phyloP scores from a whole-genome alignment of 1,140 invertebrate genomes.

The Orussus abietinus region DNA sequence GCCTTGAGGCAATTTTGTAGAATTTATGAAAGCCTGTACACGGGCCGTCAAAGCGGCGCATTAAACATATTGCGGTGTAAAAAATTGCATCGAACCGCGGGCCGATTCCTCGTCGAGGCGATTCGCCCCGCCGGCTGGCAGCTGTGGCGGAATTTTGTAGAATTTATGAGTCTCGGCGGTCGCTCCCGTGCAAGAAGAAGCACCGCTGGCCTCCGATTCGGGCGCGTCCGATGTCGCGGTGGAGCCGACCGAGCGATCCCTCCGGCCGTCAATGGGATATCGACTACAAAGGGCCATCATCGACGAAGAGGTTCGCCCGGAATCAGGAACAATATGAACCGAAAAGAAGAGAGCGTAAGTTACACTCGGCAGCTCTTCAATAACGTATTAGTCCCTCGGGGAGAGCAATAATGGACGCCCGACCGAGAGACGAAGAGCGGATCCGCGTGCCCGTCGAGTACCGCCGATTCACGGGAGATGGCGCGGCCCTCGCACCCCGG shows the following conservation, averaged over 20 bases:
- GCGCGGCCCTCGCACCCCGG: too few species aligned
- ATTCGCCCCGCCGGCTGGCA: too few species aligned
- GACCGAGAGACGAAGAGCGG: too few species aligned
- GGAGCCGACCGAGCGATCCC: constrained; percentile 34
- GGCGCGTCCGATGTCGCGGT: constrained; percentile 12
- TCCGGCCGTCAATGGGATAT: constrained; percentile 32
- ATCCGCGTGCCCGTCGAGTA: constrained; percentile 22
- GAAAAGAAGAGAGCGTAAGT: constrained; percentile 28
- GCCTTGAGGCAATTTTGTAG: too few species aligned
- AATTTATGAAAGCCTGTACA: too few species aligned
- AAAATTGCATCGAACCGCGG: too few species aligned
- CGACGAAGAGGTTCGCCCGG: constrained; percentile 19
- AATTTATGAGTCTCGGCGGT: too few species aligned
- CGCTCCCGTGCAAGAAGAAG: background rate
- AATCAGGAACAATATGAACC: constrained; percentile 29
- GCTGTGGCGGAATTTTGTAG: too few species aligned
- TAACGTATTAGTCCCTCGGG: constrained; percentile 28
- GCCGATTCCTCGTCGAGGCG: too few species aligned
- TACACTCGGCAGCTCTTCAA: constrained; percentile 43
- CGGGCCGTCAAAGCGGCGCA: too few species aligned
- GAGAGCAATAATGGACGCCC: constrained; percentile 23
- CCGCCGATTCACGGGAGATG: background rate
- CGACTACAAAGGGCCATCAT: constrained; percentile 33
- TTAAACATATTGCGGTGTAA: too few species aligned
- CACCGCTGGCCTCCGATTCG: background rate